phyloP scores from a whole-genome alignment of 2,797 vertebrate species.

The Ctenopoma multispine region DNA sequence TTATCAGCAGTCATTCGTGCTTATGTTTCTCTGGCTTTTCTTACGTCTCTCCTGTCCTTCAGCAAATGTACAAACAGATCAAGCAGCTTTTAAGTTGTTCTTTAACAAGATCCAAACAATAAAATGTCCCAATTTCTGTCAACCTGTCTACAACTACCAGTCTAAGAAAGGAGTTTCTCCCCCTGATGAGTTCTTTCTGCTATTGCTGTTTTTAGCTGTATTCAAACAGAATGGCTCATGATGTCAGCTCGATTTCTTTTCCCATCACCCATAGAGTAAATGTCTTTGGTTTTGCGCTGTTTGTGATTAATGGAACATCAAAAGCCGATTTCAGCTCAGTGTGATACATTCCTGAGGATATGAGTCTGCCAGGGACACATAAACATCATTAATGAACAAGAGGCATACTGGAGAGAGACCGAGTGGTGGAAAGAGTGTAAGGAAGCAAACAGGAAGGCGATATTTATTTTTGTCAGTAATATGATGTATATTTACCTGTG shows the following conservation, averaged over 20 bases:
- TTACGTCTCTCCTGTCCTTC: constrained; percentile 13
- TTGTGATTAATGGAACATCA: constrained; percentile 83
- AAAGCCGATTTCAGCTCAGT: constrained; percentile 71
- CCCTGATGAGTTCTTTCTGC: constrained; percentile 41
- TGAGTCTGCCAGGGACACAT: constrained; percentile 73
- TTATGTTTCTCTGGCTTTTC: constrained; percentile 12
- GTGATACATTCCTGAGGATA: constrained; percentile 75
- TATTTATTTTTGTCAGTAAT: constrained; percentile 61
- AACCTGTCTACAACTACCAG: constrained; percentile 20
- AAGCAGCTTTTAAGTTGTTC: constrained; percentile 32
- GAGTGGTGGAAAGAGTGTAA: constrained; percentile 45
- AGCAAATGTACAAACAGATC: background rate
- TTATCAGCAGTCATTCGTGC: constrained; percentile 46
- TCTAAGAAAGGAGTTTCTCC: constrained; percentile 38
- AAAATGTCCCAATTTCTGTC: constrained; percentile 26
- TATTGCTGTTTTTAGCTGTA: constrained; percentile 54
- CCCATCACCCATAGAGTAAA: constrained; percentile 69
- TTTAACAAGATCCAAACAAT: constrained; percentile 13
- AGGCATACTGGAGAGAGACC: constrained; percentile 53
- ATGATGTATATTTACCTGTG: constrained; percentile 67
- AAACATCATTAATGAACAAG: constrained; percentile 80
- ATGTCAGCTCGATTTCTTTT: constrained; percentile 56
- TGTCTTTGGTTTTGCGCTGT: constrained; percentile 71
- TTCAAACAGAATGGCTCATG: constrained; percentile 72
- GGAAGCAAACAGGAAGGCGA: constrained; percentile 44